Conservation (phyloP, 2,888 invertebrate genomes). For the Cantharis flavilabris region DNA sequence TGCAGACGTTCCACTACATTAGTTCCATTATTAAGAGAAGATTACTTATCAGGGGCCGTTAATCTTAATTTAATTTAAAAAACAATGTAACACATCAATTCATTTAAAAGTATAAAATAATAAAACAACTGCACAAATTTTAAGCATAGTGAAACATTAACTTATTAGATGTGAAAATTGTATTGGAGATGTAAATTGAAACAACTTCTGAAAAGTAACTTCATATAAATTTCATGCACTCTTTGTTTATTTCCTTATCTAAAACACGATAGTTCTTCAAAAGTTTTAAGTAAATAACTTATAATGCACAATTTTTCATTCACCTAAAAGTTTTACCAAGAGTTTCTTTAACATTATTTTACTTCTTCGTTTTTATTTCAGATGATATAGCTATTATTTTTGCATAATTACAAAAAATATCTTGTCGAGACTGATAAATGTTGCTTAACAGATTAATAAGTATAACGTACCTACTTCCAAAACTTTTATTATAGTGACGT, state of each 20-base stretch:
- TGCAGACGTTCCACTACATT: slow-evolving; percentile 61
- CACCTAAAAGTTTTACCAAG: background rate
- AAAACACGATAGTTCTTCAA: background rate
- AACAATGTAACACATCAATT: slow-evolving; percentile 5
- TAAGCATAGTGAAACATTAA: slow-evolving; percentile 11
- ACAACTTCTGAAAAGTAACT: background rate
- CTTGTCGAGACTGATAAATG: background rate
- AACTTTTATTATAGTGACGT: background rate
- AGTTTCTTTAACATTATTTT: background rate
- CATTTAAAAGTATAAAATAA: background rate
- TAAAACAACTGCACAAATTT: slow-evolving; percentile 13
- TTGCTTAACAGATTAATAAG: background rate
- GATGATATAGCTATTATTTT: background rate
- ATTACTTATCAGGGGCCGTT: slow-evolving; percentile 67
- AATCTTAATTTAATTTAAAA: slow-evolving; percentile 54
- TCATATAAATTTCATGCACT: background rate
- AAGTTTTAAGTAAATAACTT: background rate
- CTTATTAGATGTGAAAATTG: background rate
- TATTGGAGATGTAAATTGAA: background rate
- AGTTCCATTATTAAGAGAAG: slow-evolving; percentile 69
- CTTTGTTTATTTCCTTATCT: background rate
- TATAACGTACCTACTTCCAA: background rate
- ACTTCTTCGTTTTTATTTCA: too few relatives aligned
- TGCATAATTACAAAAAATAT: background rate
- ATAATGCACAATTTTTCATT: background rate